Evolutionary conservation across 1,140 invertebrate species (phyloP), one percentile per base, ranked within the genome.

Genomic region (Wasmannia auropunctata): DNA sequence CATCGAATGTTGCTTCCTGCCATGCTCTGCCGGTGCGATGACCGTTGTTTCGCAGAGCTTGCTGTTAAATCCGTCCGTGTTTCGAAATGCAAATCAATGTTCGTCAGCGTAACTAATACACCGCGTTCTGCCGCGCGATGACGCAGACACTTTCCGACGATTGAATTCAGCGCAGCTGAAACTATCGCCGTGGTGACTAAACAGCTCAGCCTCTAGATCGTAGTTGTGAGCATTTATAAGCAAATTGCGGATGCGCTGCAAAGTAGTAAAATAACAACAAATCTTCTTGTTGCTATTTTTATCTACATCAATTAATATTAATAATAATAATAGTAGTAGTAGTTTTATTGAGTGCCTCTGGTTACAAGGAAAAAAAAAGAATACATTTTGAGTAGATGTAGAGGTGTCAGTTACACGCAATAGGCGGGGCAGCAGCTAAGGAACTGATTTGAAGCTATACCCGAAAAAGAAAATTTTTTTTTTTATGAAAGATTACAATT

Each of bases 71-170:
- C 22, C 25, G 46, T 5, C 46, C 65, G 54, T 58, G 28, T 31
- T 56, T 31, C 65, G 58, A 62, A 75, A 77, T 87, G 72, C 84
- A 89, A 89, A 89, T 89, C 85, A 74, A 56, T 75, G 58, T 58
- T 89, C 83, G 62, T 83, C 87, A 76, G 19, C 49, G 63, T 51
- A 62, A 89, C 85, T 84, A 88, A 65, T 83, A 76, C 7, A 54
- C n/a, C 31, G 14, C 11, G n/a, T n/a, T 7, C 34, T 56, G 22
- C 22, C 14, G 34, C 22, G 31, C 16, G 56, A 85, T 37, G 58
- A 37, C 16, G 31, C 34, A 19, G 75, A 49, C n/a, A 19, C n/a
- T 40, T 87, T 88, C 51, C 46, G 31, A 34, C 28, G n/a, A 79
- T 37, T 80, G 16, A 56, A 79, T 72, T 72, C 14, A 6, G 5